phyloP scores from a whole-genome alignment of 2,888 invertebrate genomes.

The Chloroclysta siterata region DNA sequence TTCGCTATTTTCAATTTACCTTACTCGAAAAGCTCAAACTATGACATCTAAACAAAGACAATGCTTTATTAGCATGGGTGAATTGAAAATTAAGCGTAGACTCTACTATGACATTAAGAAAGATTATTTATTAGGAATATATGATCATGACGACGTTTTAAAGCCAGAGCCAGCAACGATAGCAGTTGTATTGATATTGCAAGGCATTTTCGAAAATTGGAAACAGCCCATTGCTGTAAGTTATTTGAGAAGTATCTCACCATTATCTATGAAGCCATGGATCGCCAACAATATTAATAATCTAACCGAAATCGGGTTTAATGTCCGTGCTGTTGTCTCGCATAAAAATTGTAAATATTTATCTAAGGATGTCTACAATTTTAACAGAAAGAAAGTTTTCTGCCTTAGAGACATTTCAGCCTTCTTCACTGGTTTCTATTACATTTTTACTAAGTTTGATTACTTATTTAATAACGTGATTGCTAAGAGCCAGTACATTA shows the following conservation, averaged over 20 bases:
- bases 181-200: slow-evolving; percentile 32
- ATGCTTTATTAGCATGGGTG: slow-evolving; percentile 32
- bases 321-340: slow-evolving; percentile 30
- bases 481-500: slow-evolving; percentile 22
- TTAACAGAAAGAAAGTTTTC: slow-evolving; percentile 20
- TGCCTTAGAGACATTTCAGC: slow-evolving; percentile 27
- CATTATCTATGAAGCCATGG: slow-evolving; percentile 29
- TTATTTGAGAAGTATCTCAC: slow-evolving; percentile 19
- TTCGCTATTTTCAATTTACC: slow-evolving; percentile 17
- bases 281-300: slow-evolving; percentile 19
- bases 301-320: slow-evolving; percentile 26
- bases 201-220: slow-evolving; percentile 36
- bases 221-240: slow-evolving; percentile 32
- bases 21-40: slow-evolving; percentile 22
- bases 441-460: slow-evolving; percentile 27
- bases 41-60: slow-evolving; percentile 27
- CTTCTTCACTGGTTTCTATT: slow-evolving; percentile 28
- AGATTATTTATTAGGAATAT: slow-evolving; percentile 35
- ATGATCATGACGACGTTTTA: slow-evolving; percentile 24
- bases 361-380: not conserved
- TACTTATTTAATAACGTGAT: slow-evolving; percentile 7
- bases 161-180: slow-evolving; percentile 29
- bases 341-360: slow-evolving; percentile 19
- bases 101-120: slow-evolving; percentile 32
- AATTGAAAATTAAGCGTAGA: slow-evolving; percentile 28